A percentile compares a stretch with the other conserved stretches of the same genome.
phyloP scores from a whole-genome alignment of 1,140 invertebrate genomes.

The Zaprionus africanus region DNA sequence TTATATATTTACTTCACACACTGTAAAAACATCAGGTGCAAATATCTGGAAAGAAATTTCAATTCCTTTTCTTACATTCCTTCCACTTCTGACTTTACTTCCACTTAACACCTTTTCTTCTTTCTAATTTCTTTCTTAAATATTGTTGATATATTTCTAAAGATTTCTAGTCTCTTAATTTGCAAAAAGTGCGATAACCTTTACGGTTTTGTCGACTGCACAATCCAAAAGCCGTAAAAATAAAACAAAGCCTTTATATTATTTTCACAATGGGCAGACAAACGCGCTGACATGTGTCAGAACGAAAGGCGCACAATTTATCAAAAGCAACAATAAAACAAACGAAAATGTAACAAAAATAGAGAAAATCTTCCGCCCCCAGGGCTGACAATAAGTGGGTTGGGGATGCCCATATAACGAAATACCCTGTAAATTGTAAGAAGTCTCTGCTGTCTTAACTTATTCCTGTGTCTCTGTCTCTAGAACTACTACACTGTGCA shows the following conservation, averaged over 20 bases:
- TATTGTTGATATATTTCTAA: not conserved
- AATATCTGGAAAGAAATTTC: too few relatives aligned
- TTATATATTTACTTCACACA: too few relatives aligned
- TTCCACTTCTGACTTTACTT: not conserved
- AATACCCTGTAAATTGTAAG: conserved; percentile 26
- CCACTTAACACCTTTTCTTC: not conserved
- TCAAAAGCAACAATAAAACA: conserved; percentile 71
- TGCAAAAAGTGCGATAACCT: conserved; percentile 60
- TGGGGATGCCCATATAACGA: not conserved
- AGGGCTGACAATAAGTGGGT: not conserved
- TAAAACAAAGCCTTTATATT: conserved; percentile 30
- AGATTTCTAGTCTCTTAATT: conserved; percentile 6
- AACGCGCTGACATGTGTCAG: conserved; percentile 80
- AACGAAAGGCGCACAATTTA: conserved; percentile 77
- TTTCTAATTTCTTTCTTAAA: not conserved
- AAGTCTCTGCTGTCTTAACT: not conserved
- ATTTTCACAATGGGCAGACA: conserved; percentile 62
- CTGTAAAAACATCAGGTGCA: too few relatives aligned
- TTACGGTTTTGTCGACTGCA: conserved; percentile 42
- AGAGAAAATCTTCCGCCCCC: conserved; percentile 1
- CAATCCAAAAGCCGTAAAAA: conserved; percentile 35
- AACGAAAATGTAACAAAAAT: conserved; percentile 36
- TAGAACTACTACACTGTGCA: not conserved
- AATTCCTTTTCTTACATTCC: too few relatives aligned
- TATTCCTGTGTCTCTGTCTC: not conserved